Percentiles rank a stretch among this genome's conserved stretches.
Conservation (phyloP, 2,797 vertebrate species). For the Alcedo atthis region DNA sequence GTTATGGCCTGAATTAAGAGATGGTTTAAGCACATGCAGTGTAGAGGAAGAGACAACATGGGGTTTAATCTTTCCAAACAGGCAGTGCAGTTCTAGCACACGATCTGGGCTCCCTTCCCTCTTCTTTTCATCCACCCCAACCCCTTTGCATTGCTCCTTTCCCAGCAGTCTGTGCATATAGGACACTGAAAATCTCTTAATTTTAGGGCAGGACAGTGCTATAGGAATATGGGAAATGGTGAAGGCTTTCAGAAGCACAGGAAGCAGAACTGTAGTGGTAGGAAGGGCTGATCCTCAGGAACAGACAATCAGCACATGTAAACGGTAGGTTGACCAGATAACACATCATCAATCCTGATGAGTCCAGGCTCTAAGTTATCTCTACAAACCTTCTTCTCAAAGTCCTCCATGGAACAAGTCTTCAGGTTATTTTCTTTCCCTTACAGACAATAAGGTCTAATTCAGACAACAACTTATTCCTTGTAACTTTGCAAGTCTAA, state of each 20-base stretch:
- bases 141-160: neutral
- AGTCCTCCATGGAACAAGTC: neutral
- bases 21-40: neutral
- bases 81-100: neutral
- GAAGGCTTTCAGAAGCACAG: neutral
- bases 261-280: neutral
- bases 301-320: rapidly evolving
- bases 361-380: neutral
- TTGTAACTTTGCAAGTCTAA: neutral
- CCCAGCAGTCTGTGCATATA: neutral
- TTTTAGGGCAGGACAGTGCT: rapidly evolving
- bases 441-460: neutral
- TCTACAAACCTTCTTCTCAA: neutral
- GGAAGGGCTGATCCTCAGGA: neutral
- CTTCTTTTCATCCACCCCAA: neutral
- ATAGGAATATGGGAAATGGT: neutral
- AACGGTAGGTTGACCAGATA: neutral
- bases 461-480: neutral
- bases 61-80: neutral
- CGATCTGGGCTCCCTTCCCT: neutral
- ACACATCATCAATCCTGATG: neutral
- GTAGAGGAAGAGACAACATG: neutral
- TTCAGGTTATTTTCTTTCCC: neutral
- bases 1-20: neutral
- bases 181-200: neutral